Base-by-base conservation (phyloP, 2,888 invertebrate species). In the Operophtera brumata region DNA sequence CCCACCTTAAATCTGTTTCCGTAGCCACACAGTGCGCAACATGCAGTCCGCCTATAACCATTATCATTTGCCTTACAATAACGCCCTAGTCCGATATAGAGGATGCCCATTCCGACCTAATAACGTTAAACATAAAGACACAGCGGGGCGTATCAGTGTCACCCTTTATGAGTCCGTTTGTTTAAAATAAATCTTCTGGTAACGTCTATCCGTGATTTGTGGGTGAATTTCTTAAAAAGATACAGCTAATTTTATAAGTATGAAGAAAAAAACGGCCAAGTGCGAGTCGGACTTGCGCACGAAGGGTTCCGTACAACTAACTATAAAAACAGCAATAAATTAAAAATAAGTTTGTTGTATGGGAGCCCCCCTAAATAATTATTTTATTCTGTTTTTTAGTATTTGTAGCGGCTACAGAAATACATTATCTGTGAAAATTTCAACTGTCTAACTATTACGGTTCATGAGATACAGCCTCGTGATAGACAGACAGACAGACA, bases 21-120 rank as follows among this genome's bases (percentile, higher is more conserved):
- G 65, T 57, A 57, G 59, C 56, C 68, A 71, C 77, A 82, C 81
- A 81, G 81, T 80, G 75, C 85, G 73, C 88, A 78, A 83, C 86
- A 82, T 86, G 88, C 80, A 80, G 82, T 82, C 82, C 76, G 57
- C 70, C 77, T 74, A 84, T 86, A 79, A 84, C 82, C 84, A 84
- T 87, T 83, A 87, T 83, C 86, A 84, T 89, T 88, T 82, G 84
- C 80, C 77, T 80, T 72, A 86, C 85, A 87, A 89, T 85, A 82
- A 81, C 73, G 78, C 79, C 71, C 76, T 71, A 78, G 77, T 79
- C 74, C 76, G 78, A 82, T 82, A 77, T 81, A 80, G 78, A 77
- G 73, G 72, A 77, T 72, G 40, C 47, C 82, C 82, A 84, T 85
- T 85, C 75, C 71, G 79, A 73, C 75, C 80, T 75, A 85, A 88